Evolutionary conservation across 2,797 vertebrate genomes (phyloP).

Genomic region (Cyprinella venusta): DNA sequence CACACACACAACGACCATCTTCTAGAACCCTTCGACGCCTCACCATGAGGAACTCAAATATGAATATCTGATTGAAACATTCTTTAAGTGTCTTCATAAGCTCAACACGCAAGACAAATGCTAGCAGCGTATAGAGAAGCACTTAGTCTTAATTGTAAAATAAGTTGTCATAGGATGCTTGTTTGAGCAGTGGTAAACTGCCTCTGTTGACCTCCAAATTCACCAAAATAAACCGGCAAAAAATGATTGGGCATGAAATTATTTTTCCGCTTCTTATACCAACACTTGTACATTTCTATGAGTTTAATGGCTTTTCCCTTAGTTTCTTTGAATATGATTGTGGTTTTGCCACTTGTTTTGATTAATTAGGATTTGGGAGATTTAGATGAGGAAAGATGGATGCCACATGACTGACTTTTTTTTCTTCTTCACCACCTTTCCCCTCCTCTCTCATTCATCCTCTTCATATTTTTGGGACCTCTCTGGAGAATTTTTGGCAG

Average conservation of each 20-base stretch:
- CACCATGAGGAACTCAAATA: not conserved
- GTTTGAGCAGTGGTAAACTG: slow-evolving; percentile 7
- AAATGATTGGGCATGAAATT: not conserved
- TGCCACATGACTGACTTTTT: not conserved
- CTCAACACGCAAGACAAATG: not conserved
- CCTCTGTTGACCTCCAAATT: slow-evolving; percentile 21
- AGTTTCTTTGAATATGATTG: not conserved
- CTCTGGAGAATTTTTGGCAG: not conserved
- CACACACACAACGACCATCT: not conserved
- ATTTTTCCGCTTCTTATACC: not conserved
- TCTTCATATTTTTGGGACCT: not conserved
- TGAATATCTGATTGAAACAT: not conserved
- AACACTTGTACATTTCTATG: not conserved
- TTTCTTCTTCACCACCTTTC: not conserved
- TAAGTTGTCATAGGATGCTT: slow-evolving; percentile 36
- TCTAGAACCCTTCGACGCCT: not conserved
- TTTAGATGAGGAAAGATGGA: not conserved
- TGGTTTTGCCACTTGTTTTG: not conserved
- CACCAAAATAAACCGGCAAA: slow-evolving; percentile 4
- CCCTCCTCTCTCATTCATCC: not conserved
- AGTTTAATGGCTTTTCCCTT: not conserved
- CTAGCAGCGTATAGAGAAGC: not conserved
- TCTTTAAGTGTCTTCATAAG: not conserved
- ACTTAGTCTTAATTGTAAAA: slow-evolving; percentile 48
- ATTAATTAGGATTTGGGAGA: not conserved